Evolutionary conservation across 2,888 invertebrate species (phyloP), one percentile per base, ranked within the genome.

Genomic region (Sarcophaga subvicina): DNA sequence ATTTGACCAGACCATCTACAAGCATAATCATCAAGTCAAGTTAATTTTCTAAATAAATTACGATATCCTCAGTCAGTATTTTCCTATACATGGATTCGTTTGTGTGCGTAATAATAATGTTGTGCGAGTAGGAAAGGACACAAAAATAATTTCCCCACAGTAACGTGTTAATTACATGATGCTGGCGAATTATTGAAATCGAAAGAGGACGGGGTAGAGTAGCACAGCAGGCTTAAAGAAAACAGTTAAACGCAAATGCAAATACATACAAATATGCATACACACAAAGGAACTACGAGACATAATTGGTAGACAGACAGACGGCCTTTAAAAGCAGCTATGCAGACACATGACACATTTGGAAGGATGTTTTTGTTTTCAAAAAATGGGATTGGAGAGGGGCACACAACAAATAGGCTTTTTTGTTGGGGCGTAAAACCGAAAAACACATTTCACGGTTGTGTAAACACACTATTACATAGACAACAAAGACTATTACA

Each of bases 111-210:
- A 14, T 4, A 8, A 14, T 22, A 67, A 47, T 47, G 4, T 14
- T 69, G 47, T 49, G 54, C 59, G n/a, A 60, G 27, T 62, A 14
- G 47, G 27, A 77, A 79, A 75, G 47, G 27, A 80, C 59, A 75
- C 70, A 70, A 60, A 64, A 76, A 80, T 80, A 76, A 37, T 80
- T 76, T 72, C 72, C 70, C 81, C 77, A 75, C 54, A 84, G 73
- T 82, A 72, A 82, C 82, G 81, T 87, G 87, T 87, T 87, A 87
- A 87, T 87, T 84, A 84, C 84, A 84, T 87, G 79, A 84, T 82
- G 79, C 78, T 76, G 84, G 79, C 80, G 81, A 84, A 82, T 84
- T 79, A 79, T 81, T 81, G 64, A 71, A 27, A 62, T 75, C 75
- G 75, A 83, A 83, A 73, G 66, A 37, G 37, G 8, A 1, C 3